A percentile compares a stretch with the other conserved stretches of the same genome.
Evolutionary conservation across 2,797 vertebrate genomes (phyloP).

Genomic region (Falco naumanni): DNA sequence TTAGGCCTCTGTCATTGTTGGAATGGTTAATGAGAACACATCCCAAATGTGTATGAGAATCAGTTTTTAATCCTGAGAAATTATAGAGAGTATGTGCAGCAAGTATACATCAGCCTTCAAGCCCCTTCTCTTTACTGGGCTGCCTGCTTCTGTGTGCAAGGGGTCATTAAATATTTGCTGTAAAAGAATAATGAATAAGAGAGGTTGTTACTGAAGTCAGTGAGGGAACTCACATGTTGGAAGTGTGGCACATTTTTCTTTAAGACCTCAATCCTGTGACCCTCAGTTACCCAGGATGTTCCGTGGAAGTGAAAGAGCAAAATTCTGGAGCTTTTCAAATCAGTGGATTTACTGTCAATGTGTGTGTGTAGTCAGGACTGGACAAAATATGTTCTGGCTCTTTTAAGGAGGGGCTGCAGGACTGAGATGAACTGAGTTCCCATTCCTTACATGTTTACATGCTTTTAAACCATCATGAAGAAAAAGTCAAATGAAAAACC

Average conservation of each 20-base stretch:
- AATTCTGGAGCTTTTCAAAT: background rate
- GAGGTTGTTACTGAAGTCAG: background rate
- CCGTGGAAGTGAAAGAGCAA: background rate
- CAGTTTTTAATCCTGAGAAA: background rate
- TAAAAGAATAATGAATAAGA: background rate
- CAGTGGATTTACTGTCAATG: background rate
- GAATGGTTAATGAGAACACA: background rate
- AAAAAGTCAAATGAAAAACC: conserved; percentile 20
- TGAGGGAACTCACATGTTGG: background rate
- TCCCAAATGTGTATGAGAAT: background rate
- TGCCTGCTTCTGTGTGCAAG: background rate
- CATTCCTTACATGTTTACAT: conserved; percentile 5
- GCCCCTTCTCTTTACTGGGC: background rate
- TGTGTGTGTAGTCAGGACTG: background rate
- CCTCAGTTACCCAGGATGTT: background rate
- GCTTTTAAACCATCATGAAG: conserved; percentile 30
- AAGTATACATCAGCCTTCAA: rapidly evolving
- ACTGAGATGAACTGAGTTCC: conserved; percentile 13
- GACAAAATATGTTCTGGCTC: background rate
- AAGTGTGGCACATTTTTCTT: background rate
- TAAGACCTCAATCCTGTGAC: background rate
- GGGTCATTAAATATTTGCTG: background rate
- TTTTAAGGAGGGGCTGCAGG: background rate
- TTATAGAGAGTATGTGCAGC: background rate
- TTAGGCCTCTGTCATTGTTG: background rate